Percentiles rank a stretch among this genome's conserved stretches.
phyloP scores from a whole-genome alignment of 2,797 vertebrate genomes.

The Gymnoscopelus microlampas region DNA sequence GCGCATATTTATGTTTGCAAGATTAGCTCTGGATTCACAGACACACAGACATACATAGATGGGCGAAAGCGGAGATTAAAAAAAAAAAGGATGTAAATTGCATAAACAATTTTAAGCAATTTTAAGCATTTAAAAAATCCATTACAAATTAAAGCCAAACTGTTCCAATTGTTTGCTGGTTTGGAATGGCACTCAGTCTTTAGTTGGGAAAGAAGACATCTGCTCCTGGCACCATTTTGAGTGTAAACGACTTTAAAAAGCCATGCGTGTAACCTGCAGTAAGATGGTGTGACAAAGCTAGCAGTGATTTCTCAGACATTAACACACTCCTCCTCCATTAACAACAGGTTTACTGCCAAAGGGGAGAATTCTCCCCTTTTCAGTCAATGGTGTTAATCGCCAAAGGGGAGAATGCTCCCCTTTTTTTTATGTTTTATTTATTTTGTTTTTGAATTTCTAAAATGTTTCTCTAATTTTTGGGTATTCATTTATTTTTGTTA shows the following conservation, averaged over 20 bases:
- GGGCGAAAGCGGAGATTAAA: too few species aligned
- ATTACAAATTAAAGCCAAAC: not conserved
- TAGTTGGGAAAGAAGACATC: conserved; percentile 14
- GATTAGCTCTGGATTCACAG: not conserved
- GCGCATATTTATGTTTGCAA: too few species aligned
- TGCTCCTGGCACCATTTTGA: conserved; percentile 20
- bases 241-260: conserved; percentile 19
- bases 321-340: conserved; percentile 32
- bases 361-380: too few species aligned
- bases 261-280: conserved; percentile 13
- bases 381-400: too few species aligned
- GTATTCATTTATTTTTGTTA: too few species aligned
- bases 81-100: not conserved
- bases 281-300: conserved; percentile 40
- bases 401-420: too few species aligned
- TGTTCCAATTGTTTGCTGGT: not conserved
- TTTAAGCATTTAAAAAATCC: not conserved
- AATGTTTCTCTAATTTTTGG: too few species aligned
- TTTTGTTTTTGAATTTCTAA: too few species aligned
- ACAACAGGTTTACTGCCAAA: too few species aligned
- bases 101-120: too few species aligned
- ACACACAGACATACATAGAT: not conserved
- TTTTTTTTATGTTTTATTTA: too few species aligned
- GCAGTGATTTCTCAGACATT: conserved; percentile 40
- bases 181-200: conserved; percentile 1